Evolutionary conservation across 2,888 invertebrate genomes (phyloP), one percentile per base, ranked within the genome.

Genomic region (Drosophila subsilvestris): DNA sequence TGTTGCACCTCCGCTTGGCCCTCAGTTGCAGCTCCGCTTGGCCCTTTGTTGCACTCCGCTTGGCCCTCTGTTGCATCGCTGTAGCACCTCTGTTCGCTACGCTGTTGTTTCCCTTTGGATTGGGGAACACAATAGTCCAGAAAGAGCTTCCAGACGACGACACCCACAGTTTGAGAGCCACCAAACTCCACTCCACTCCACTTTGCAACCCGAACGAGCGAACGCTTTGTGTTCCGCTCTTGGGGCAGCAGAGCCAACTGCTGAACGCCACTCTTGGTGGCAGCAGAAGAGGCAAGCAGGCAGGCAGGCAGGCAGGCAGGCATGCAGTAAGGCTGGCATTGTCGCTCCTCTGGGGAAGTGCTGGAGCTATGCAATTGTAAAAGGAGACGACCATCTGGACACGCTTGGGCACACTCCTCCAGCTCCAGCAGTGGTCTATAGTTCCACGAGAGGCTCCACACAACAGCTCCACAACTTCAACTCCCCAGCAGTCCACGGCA

Each of bases 101-200:
- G 37, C 37, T 37, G 37, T 37, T 47, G 27, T 45, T 53, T 53
- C 42, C 53, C 22, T n/a, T 22, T 53, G 53, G 53, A 22, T 29
- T 18, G 32, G 37, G 37, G 37, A 14, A 37, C 37, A 37, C 37
- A 37, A 37, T 37, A 37, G 37, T 37, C 37, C n/a, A 37, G 37
- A 14, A 37, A 37, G n/a, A 37, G 37, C 37, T 37, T 37, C 37
- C 37, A 37, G 37, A 37, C 37, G 37, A 37, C 37, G 37, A 37
- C 37, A 37, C 37, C 37, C 37, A 37, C 37, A 14, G 37, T 14
- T 37, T 37, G 37, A 37, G 37, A 37, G 14, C 14, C 14, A 6
- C 37, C 14, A 10, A 63, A 70, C 67, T 81, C 76, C 82, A 85
- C 81, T 81, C 78, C 27, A 14, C 37, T 82, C 77, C 79, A 82